phyloP scores from a whole-genome alignment of 2,797 vertebrate genomes.

The Trichosurus vulpecula region DNA sequence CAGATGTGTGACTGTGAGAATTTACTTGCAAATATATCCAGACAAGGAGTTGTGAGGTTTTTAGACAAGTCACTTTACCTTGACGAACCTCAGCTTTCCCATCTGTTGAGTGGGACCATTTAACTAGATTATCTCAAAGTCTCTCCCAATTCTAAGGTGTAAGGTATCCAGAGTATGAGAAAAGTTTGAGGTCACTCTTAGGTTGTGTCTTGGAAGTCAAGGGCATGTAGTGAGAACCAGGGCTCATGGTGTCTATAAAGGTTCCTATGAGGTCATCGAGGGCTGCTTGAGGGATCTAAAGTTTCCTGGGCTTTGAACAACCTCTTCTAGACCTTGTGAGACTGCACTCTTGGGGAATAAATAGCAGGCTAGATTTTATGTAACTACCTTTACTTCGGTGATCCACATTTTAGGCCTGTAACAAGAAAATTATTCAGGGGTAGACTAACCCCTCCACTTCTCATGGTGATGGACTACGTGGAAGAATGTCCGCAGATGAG shows the following conservation, averaged over 20 bases:
- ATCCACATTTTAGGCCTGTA: background rate
- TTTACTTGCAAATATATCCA: background rate
- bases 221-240: background rate
- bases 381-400: background rate
- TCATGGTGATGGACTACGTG: background rate
- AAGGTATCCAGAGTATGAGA: background rate
- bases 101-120: background rate
- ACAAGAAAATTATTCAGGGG: background rate
- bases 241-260: background rate
- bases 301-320: background rate
- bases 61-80: background rate
- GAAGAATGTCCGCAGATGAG: background rate
- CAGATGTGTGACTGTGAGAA: background rate
- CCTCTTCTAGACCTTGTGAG: background rate
- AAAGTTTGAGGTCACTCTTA: background rate
- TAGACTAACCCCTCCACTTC: background rate
- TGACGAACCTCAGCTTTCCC: background rate
- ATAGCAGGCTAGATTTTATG: background rate
- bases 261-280: background rate
- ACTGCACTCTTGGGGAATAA: conserved; percentile 1
- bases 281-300: background rate
- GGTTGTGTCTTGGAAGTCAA: background rate
- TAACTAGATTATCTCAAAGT: background rate
- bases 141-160: background rate
- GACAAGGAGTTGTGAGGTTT: background rate